phyloP scores from a whole-genome alignment of 1,140 invertebrate species.

The Popillia japonica region DNA sequence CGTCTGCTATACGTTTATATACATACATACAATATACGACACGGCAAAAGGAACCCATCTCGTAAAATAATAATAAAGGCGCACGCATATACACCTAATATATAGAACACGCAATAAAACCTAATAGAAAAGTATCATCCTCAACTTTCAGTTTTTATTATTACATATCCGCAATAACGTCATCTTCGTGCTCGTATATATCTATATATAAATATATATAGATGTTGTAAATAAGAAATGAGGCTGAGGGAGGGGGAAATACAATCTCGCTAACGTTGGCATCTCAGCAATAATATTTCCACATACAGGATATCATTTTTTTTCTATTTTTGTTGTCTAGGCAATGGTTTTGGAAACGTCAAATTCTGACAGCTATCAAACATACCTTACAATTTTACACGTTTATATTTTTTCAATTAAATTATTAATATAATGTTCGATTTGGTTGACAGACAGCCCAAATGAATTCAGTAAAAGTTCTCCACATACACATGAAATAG shows the following conservation, averaged over 20 bases:
- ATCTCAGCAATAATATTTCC: no score
- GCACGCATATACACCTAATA: slow-evolving; percentile 3
- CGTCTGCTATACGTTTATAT: neutral
- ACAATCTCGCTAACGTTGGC: neutral
- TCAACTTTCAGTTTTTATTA: slow-evolving; percentile 7
- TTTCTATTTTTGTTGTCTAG: no score
- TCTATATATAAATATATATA: neutral
- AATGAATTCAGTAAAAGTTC: no score
- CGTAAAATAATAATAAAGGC: slow-evolving; percentile 7
- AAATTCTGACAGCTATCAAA: no score
- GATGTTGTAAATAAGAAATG: slow-evolving; percentile 7
- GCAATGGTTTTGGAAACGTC: no score
- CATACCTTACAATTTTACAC: no score
- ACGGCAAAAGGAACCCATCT: slow-evolving; percentile 4
- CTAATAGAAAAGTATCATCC: slow-evolving; percentile 18
- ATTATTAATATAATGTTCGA: no score
- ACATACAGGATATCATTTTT: no score
- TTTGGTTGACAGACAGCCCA: no score
- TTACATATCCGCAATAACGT: slow-evolving; percentile 14
- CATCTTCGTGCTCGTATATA: neutral
- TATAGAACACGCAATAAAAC: slow-evolving; percentile 18
- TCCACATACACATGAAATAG: no score
- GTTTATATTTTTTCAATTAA: no score
- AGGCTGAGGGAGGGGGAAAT: neutral
- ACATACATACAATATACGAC: no score